Base-by-base conservation (phyloP, 2,888 invertebrate genomes). In the Pilophorus perplexus region DNA sequence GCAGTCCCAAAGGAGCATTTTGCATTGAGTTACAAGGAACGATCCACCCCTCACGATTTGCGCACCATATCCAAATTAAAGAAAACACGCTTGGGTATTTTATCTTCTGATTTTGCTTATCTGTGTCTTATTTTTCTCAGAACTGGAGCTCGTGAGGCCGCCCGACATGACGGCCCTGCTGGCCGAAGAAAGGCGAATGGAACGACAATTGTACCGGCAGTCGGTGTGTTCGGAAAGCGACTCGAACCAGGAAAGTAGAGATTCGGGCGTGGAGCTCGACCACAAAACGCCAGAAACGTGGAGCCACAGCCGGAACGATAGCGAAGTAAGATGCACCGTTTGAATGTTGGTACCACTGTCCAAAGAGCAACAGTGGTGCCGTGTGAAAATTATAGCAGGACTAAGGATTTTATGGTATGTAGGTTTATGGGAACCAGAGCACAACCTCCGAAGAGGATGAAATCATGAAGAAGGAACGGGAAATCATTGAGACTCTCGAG, bases 151-250 rank as follows among this genome's bases (percentile, higher is more conserved):
- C 42, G 84, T 83, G 5, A 88, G 87, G 60, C 85, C 90, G 16
- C 90, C 90, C 4, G 90, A 90, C 75, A 87, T 90, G 80, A 87
- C 86, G 12, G 84, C 85, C 25, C 85, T 90, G 76, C 79, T 90
- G n/a, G 87, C 89, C 74, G 88, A 85, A 74, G 90, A 91, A 76
- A 83, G 87, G 4, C 85, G 89, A 64, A 82, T 89, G 66, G 89
- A 90, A 74, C 86, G 86, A 73, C 84, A 89, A 69, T 78, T 89
- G 60, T 89, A 89, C 75, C 86, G 86, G 74, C 89, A 85, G 74
- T 84, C 85, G 0, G 77, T 85, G 33, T 84, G 86, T 20, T 86
- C 86, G 73, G 87, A 74, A 86, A 73, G 87, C 59, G 79, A 79
- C 70, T 79, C 79, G 33, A 78, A 77, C 69, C 78, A 78, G 71